Conservation (phyloP, 1,140 invertebrate genomes). For the Intoshia linei region DNA sequence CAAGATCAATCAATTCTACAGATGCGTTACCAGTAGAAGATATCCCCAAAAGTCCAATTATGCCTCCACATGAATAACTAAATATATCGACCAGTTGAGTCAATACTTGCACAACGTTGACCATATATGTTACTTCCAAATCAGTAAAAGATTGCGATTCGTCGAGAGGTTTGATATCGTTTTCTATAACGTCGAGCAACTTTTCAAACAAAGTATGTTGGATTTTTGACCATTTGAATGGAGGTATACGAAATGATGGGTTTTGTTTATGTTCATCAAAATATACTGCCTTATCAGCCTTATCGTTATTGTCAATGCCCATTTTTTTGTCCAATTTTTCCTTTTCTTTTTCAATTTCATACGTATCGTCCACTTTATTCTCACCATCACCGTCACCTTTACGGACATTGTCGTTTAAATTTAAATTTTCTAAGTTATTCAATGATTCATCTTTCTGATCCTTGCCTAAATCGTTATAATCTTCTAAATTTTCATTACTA, state of each 20-base stretch:
- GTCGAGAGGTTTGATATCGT: slow-evolving; percentile 85
- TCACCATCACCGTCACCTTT: slow-evolving; percentile 1
- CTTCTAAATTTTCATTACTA: too few relatives aligned
- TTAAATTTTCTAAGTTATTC: slow-evolving; percentile 4
- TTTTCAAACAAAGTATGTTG: slow-evolving; percentile 80
- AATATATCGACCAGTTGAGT: slow-evolving; percentile 90
- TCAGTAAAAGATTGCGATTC: too few relatives aligned
- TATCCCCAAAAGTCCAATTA: slow-evolving; percentile 63
- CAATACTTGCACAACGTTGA: slow-evolving; percentile 91
- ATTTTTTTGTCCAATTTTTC: slow-evolving; percentile 1
- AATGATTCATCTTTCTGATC: slow-evolving; percentile 1
- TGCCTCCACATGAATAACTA: slow-evolving; percentile 83
- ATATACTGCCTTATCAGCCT: slow-evolving; percentile 24
- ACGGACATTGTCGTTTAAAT: slow-evolving; percentile 2
- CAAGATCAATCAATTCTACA: too few relatives aligned
- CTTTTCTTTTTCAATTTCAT: slow-evolving; percentile 1
- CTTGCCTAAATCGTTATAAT: too few relatives aligned
- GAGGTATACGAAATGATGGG: slow-evolving; percentile 84
- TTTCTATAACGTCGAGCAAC: slow-evolving; percentile 75
- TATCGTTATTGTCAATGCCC: slow-evolving; percentile 7
- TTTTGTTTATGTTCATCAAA: slow-evolving; percentile 23
- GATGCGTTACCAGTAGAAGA: too few relatives aligned
- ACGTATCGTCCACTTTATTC: slow-evolving; percentile 2
- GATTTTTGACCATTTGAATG: slow-evolving; percentile 95
- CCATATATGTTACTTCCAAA: too few relatives aligned